Percentiles rank a stretch among this genome's conserved stretches.
phyloP scores from a whole-genome alignment of 2,888 invertebrate genomes.

The Lasioglossum morio region DNA sequence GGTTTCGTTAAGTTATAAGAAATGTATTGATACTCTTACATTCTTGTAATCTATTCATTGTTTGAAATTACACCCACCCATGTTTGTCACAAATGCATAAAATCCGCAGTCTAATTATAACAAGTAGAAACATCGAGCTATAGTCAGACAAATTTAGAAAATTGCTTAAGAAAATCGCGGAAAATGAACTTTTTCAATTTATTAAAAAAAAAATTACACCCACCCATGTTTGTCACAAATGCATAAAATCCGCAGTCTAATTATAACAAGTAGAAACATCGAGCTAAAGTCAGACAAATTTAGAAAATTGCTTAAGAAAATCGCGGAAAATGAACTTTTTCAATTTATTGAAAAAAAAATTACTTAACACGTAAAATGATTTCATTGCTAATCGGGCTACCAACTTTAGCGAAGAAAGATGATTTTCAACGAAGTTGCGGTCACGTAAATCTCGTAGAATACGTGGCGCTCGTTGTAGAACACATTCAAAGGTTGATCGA shows the following conservation, averaged over 20 bases:
- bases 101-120: neutral
- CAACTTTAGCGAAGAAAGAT: neutral
- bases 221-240: too few relatives aligned
- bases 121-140: neutral
- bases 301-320: neutral
- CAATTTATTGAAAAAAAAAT: neutral
- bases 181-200: too few relatives aligned
- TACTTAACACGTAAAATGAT: neutral
- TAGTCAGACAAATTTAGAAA: neutral
- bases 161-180: neutral
- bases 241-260: too few relatives aligned
- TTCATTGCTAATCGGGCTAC: neutral
- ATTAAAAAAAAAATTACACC: neutral
- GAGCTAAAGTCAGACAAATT: neutral
- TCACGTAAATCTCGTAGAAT: neutral
- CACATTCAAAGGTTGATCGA: neutral
- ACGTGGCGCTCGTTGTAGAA: neutral
- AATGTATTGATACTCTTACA: too few relatives aligned
- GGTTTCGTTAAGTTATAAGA: too few relatives aligned
- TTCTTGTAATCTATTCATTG: too few relatives aligned
- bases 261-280: neutral
- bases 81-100: too few relatives aligned
- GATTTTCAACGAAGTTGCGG: neutral
- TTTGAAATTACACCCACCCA: too few relatives aligned
- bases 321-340: too few relatives aligned